A percentile compares a stretch with the other conserved stretches of the same genome.
These are phyloP conservation scores for Psammodynastes pulverulentus DNA, from an alignment of 2,113 vertebrate species.

Conservation along the genomic window DNA sequence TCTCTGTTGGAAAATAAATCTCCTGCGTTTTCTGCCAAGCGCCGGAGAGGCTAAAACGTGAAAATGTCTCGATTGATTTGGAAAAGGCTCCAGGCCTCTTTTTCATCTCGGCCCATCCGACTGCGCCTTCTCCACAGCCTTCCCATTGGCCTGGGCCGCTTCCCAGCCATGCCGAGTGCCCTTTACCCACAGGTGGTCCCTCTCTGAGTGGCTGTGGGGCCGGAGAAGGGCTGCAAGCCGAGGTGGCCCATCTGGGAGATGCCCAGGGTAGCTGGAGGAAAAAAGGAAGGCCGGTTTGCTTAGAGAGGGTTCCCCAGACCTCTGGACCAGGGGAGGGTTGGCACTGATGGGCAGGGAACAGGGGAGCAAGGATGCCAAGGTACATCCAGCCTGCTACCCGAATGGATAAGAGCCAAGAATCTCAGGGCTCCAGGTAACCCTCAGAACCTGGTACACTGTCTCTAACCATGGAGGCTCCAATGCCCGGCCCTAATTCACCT, in stretches of 20 bases:
- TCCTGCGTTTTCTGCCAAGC: background rate
- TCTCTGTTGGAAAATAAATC: conserved; percentile 35
- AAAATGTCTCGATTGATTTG: conserved; percentile 1
- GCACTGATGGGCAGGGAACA: background rate
- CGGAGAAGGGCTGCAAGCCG: background rate
- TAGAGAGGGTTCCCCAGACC: background rate
- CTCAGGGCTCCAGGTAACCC: background rate
- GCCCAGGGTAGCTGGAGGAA: background rate
- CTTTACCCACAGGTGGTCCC: accelerated
- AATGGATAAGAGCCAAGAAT: background rate
- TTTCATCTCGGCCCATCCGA: background rate
- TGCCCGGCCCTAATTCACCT: too few species aligned
- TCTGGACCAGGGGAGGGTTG: background rate
- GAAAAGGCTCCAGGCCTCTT: conserved; percentile 10
- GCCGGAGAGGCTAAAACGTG: background rate
- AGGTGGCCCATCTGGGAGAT: background rate
- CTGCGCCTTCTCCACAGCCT: background rate
- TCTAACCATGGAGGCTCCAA: background rate
- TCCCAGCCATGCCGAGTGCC: too few species aligned
- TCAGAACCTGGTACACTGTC: background rate
- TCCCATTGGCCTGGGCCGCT: accelerated
- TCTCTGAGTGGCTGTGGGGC: background rate
- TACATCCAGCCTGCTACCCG: background rate
- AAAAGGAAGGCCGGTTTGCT: background rate
- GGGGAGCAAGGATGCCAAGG: background rate